Evolutionary conservation across 1,140 invertebrate species (phyloP), one percentile per base, ranked within the genome.

Genomic region (Diorhabda sublineata): DNA sequence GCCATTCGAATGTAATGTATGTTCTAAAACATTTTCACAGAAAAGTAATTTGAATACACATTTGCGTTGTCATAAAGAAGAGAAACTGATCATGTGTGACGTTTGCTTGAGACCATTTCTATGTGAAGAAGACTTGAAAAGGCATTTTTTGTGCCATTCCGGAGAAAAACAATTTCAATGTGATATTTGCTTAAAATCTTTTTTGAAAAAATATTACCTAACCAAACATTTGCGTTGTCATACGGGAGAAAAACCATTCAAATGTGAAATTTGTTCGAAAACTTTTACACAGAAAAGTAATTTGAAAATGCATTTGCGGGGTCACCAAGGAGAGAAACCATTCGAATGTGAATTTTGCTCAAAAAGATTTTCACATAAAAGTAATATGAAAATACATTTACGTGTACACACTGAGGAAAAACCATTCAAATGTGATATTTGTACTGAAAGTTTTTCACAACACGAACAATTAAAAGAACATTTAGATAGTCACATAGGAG

Each of bases 331-430:
- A 6, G n/a, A 52, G 6, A 6, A n/a, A 52, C 26, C 26, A 26
- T 52, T 52, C 47, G n/a, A 41, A 52, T 52, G 47, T 52, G 47
- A 52, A 3, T 8, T 52, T n/a, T 52, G 47, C n/a, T 3, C 2
- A 8, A 52, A 52, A 52, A 3, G 6, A 8, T 52, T 52, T 52
- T 8, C 47, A 52, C n/a, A 6, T 6, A n/a, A 7, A 3, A 42
- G 11, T 42, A 7, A 45, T 26, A 9, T 64, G 8, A 64, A 64
- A 41, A 45, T 41, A 45, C 73, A 74, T 62, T 64, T 69, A 59
- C 52, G 69, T 5, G 61, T 69, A 88, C 72, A 73, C 58, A 66
- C 69, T 6, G 69, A 64, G 11, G 72, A 73, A 44, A 71, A 67
- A 47, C 72, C 72, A 2, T 73, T 73, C 67, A 60, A 26, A 41